These are phyloP conservation scores for Palythoa grandiflora DNA, from an alignment of 92 coral and sea anemone genomes.

Conservation along the genomic window DNA sequence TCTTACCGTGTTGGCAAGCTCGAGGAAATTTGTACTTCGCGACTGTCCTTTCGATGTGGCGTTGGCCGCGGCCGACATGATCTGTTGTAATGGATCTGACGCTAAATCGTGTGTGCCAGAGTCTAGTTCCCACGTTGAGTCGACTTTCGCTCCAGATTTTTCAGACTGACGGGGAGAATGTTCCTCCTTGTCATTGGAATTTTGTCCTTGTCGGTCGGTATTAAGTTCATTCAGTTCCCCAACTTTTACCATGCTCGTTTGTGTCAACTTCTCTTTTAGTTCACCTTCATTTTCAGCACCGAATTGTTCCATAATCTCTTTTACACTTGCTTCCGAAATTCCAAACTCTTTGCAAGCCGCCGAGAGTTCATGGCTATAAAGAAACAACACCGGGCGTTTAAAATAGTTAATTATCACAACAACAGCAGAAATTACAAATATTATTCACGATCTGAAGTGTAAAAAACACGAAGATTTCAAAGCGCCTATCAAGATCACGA, in stretches of 20 bases:
- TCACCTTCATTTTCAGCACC: slow-evolving; percentile 56
- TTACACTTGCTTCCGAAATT: slow-evolving; percentile 68
- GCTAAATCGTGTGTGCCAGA: slow-evolving; percentile 85
- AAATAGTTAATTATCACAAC: slow-evolving; percentile 28
- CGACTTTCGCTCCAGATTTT: slow-evolving; percentile 73
- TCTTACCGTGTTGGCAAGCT: slow-evolving; percentile 98
- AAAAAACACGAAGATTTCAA: slow-evolving; percentile 16
- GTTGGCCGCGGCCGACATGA: slow-evolving; percentile 80
- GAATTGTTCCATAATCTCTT: slow-evolving; percentile 76
- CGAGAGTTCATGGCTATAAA: slow-evolving; percentile 74
- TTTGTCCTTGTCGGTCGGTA: slow-evolving; percentile 38
- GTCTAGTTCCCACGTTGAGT: slow-evolving; percentile 79
- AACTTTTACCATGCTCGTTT: slow-evolving; percentile 31
- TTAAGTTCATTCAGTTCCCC: slow-evolving; percentile 3
- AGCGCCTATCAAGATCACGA: slow-evolving; percentile 20
- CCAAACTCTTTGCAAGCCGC: slow-evolving; percentile 73
- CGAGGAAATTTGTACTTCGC: slow-evolving; percentile 91
- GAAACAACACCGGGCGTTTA: slow-evolving; percentile 52
- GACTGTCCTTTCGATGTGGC: slow-evolving; percentile 81
- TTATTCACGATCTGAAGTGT: slow-evolving; percentile 39
- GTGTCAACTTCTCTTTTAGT: slow-evolving; percentile 42
- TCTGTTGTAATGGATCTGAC: slow-evolving; percentile 81
- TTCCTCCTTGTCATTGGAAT: slow-evolving; percentile 54
- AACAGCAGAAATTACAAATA: slow-evolving; percentile 29
- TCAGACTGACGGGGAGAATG: slow-evolving; percentile 61